Conservation (phyloP, 2,888 invertebrate genomes). For the Ophioninae sp. region DNA sequence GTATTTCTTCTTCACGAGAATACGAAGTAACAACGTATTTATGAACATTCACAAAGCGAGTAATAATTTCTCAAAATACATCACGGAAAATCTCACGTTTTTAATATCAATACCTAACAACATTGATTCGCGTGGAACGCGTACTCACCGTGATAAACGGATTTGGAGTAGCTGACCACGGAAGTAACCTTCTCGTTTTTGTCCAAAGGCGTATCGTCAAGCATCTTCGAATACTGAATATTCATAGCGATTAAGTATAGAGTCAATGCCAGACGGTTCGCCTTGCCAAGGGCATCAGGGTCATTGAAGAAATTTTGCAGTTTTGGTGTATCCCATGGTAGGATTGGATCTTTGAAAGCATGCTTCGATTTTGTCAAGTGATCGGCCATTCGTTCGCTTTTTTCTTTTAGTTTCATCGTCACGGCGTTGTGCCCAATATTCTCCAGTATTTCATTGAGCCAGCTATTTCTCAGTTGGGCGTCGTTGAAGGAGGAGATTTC, state of each 20-base stretch:
- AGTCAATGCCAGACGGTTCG: conserved; percentile 81
- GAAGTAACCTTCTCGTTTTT: conserved; percentile 76
- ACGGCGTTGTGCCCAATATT: conserved; percentile 6
- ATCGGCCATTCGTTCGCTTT: conserved; percentile 59
- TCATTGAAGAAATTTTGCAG: conserved; percentile 60
- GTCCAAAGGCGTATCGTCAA: conserved; percentile 69
- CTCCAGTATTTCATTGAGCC: conserved; percentile 66
- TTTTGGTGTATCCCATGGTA: conserved; percentile 71
- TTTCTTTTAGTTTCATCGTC: conserved; percentile 41
- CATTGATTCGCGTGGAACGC: neutral
- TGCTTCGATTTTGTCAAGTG: conserved; percentile 65
- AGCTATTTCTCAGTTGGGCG: conserved; percentile 74
- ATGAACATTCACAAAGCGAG: neutral
- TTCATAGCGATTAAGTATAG: conserved; percentile 81
- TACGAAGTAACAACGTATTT: too few relatives aligned
- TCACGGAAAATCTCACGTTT: neutral
- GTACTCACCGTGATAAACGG: conserved; percentile 76
- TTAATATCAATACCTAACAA: neutral
- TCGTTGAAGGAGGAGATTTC: conserved; percentile 79
- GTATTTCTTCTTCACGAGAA: too few relatives aligned
- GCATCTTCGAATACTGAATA: conserved; percentile 51
- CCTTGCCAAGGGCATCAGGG: conserved; percentile 63
- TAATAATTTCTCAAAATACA: neutral
- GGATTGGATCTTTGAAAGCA: conserved; percentile 25
- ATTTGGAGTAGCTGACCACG: conserved; percentile 82